phyloP scores from a whole-genome alignment of 1,140 invertebrate genomes.

The Drosophila chauvacae region DNA sequence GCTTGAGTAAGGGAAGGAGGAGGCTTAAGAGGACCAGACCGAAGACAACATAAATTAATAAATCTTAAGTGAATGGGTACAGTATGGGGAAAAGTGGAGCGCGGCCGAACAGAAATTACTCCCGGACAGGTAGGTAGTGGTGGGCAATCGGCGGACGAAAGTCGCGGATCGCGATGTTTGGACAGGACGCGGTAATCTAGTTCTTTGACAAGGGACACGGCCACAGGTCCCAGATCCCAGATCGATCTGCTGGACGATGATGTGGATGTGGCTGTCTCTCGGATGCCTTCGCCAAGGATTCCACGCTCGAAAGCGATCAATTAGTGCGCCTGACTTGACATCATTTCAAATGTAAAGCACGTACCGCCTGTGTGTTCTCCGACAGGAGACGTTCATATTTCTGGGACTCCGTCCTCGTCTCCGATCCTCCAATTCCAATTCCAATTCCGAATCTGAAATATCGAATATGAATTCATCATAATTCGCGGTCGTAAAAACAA shows the following conservation, averaged over 20 bases:
- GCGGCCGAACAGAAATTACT: constrained; percentile 39
- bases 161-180: constrained; percentile 23
- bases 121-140: constrained; percentile 41
- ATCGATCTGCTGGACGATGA: background rate
- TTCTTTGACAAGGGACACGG: constrained; percentile 71
- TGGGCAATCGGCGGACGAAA: constrained; percentile 30
- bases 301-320: constrained; percentile 78
- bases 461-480: constrained; percentile 78
- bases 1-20: background rate
- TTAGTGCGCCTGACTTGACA: constrained; percentile 76
- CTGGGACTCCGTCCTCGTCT: constrained; percentile 25
- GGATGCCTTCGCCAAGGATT: constrained; percentile 51
- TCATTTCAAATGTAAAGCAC: constrained; percentile 83
- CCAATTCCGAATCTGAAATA: constrained; percentile 15
- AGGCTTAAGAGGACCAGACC: constrained; percentile 26
- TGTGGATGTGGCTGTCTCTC: constrained; percentile 1
- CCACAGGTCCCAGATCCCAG: constrained; percentile 56
- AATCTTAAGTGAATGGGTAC: constrained; percentile 47
- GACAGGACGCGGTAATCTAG: constrained; percentile 66
- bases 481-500: constrained; percentile 70
- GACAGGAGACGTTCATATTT: constrained; percentile 62
- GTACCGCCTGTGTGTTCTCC: constrained; percentile 82
- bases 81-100: constrained; percentile 33
- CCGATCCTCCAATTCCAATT: background rate
- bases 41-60: constrained; percentile 47